Evolutionary conservation across 2,113 vertebrate genomes (phyloP).

Genomic region (Sinocyclocheilus anophthalmus): DNA sequence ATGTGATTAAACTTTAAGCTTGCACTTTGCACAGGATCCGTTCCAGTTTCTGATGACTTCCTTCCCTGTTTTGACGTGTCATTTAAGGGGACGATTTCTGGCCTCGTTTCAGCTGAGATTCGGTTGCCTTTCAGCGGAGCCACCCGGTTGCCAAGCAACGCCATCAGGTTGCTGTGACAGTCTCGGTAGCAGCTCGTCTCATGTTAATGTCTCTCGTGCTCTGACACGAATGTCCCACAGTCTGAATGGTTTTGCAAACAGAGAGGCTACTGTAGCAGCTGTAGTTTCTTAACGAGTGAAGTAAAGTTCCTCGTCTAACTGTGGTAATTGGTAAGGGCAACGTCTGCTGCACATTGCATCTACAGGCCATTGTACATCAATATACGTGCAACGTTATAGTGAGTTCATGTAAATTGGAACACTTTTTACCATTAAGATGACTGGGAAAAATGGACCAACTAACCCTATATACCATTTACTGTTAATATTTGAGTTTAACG

Average conservation of each 20-base stretch:
- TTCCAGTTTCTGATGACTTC: neutral
- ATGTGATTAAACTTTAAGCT: neutral
- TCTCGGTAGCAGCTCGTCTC: neutral
- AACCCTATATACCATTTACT: too few relatives aligned
- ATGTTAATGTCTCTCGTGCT: neutral
- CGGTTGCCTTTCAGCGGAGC: neutral
- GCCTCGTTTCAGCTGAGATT: neutral
- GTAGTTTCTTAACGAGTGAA: neutral
- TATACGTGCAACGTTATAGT: too few relatives aligned
- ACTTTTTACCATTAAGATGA: too few relatives aligned
- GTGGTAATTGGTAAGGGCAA: neutral
- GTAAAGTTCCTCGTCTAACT: neutral
- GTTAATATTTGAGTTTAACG: too few relatives aligned
- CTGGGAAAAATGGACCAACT: too few relatives aligned
- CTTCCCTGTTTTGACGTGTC: too few relatives aligned
- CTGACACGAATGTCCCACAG: neutral
- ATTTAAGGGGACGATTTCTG: slow-evolving; percentile 5
- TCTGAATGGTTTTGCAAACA: slow-evolving; percentile 5
- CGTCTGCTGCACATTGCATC: neutral
- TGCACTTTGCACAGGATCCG: neutral
- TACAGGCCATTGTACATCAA: neutral
- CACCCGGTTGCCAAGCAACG: slow-evolving; percentile 42
- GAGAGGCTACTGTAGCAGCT: neutral
- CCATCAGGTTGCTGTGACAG: slow-evolving; percentile 12
- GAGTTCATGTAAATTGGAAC: too few relatives aligned